Evolutionary conservation across 2,797 vertebrate species (phyloP), one percentile per base, ranked within the genome.

Genomic region (Darevskia nairensis): DNA sequence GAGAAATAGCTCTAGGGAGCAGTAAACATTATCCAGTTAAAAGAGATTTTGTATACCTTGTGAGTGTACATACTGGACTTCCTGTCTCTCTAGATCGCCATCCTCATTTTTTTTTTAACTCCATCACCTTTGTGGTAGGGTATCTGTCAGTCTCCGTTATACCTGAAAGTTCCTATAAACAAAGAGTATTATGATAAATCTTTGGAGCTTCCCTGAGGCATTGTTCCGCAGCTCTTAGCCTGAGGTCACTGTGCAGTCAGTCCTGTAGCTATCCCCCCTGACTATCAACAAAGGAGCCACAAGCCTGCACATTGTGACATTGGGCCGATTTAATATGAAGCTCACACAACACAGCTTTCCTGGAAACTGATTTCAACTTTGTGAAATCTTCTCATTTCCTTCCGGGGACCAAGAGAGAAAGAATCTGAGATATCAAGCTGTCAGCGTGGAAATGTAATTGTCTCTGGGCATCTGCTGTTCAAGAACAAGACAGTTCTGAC

Each of bases 161-260:
- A 95, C 92, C 92, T 95, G 93, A 91, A 95, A 93, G 91, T 88
- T 94, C 85, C 61, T 86, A 92, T 92, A 96, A 95, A 95, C 92
- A 94, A 94, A 88, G 88, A 92, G 80, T 82, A 93, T 93, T 94
- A 94, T 92, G 91, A 95, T 94, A 95, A 94, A 94, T 83, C 91
- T 94, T 89, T 83, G 82, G 89, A 94, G 92, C 82, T 93, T 93
- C 92, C 93, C 93, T 8, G 66, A 93, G 91, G 94, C 93, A 89
- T 90, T 93, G 82, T 92, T 91, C 86, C 81, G 88, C 87, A 85
- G 85, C 84, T 89, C 88, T 89, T 94, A 95, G 91, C 88, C 89
- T 90, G 89, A 93, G 94, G 94, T 96, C 94, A 95, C 91, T 94
- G 91, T 93, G 93, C 94, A 95, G 94, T 95, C 94, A 96, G 88